Base-by-base conservation (phyloP, 2,888 invertebrate genomes). In the Ennomos fuscantarius region DNA sequence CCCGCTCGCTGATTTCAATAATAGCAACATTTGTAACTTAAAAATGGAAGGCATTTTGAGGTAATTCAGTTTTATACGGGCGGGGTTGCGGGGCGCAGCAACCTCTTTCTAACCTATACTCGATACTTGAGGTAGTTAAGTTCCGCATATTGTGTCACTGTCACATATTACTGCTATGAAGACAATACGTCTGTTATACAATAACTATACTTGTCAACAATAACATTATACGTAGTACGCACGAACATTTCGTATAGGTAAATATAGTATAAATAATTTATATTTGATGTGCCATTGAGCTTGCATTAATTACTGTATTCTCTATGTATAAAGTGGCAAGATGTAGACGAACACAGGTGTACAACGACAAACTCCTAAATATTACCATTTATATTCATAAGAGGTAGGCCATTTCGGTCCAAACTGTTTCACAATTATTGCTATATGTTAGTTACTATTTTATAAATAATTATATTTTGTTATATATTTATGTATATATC, bases 121-220 rank as follows among this genome's bases (percentile, higher is more conserved):
- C 83, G 83, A 86, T 85, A 86, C 73, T 81, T 91, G 91, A 92
- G 91, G 91, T 92, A 92, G 91, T 85, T 89, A 74, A 79, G 87
- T 91, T 90, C 76, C 87, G 79, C 74, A 78, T 77, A 82, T 82
- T 83, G 81, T 84, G 77, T 81, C 79, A 84, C 77, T 78, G 74
- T 76, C 76, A 74, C 73, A 72, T n/a, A n/a, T 81, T 84, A 89
- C 84, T 89, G 84, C 86, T 88, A 88, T 84, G 77, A 81, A 81
- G 76, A 79, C 78, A 83, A 84, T 72, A 83, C 81, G 82, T 81
- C 79, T 79, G 83, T 84, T 76, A 81, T 82, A 87, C 80, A 86
- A 79, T 80, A 86, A 79, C 79, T 56, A 46, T 56, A 65, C 59
- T 60, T 84, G 69, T 84, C 81, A 89, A 87, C 85, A 87, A 84